Base-by-base conservation (phyloP, 92 coral and sea anemone genomes). In the Actinostola sp. region DNA sequence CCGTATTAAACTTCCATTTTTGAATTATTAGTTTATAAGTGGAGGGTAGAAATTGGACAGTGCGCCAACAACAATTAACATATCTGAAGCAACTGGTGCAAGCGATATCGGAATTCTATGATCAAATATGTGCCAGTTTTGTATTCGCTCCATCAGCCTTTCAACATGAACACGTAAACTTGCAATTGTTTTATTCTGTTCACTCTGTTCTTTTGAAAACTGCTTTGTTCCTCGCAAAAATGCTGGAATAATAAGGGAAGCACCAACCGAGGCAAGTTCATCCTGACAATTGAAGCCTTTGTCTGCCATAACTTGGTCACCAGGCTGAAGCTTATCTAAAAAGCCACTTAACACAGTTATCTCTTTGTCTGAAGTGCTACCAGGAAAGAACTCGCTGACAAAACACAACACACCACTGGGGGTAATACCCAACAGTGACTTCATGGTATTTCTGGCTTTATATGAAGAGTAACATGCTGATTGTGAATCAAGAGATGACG, bases 341-440 rank as follows among this genome's bases (percentile, higher is more conserved):
- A 72, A 65, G 0, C 70, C 81, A 74, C 87, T 82, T 17, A 43
- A 70, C 52, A 67, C 61, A 21, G 70, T 73, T 28, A 81, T 81
- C 8, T 81, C 81, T 46, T 66, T 74, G 41, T 81, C 80, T 33
- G 80, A 61, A 4, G 71, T 54, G 38, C 60, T 39, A 3, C 81
- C 86, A 30, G 75, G 72, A 66, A 51, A 73, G 20, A 81, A 44
- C n/a, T 81, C 70, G 61, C 79, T 72, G 10, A 64, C 86, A 81
- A 81, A 81, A 16, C 63, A 45, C 13, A 53, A 29, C 1, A 44
- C 78, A 46, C 71, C 82, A 82, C 77, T 70, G 20, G 72, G 78
- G 13, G 88, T 83, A 2, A 83, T 83, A 60, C 88, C 88, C 15
- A 81, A 33, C 26, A 86, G 78, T 46, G 83, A 35, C 65, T 86